phyloP scores from a whole-genome alignment of 1,140 invertebrate species.

The Aporrectodea caliginosa region DNA sequence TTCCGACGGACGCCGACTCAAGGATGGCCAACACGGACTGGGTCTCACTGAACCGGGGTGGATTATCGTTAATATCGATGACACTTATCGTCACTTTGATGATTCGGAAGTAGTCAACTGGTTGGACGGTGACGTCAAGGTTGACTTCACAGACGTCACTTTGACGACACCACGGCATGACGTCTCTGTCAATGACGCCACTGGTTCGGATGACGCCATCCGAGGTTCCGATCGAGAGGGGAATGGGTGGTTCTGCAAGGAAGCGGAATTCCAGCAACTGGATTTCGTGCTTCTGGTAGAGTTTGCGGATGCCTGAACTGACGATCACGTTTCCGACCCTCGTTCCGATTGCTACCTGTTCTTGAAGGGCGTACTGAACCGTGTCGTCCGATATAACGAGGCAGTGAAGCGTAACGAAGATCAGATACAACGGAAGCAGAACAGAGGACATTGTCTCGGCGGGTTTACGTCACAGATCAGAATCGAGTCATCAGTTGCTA shows the following conservation, averaged over 20 bases:
- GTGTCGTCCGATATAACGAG: not conserved
- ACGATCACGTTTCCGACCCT: constrained; percentile 27
- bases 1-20: constrained; percentile 38
- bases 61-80: constrained; percentile 48
- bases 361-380: constrained; percentile 23
- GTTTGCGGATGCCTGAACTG: constrained; percentile 3
- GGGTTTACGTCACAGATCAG: not conserved
- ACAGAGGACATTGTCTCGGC: not conserved
- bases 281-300: constrained; percentile 1
- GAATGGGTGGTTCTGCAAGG: not conserved
- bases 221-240: constrained; percentile 14
- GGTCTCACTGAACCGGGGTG: constrained; percentile 40
- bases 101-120: constrained; percentile 27
- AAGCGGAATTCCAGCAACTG: constrained; percentile 16
- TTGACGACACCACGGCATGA: constrained; percentile 13
- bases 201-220: constrained; percentile 17
- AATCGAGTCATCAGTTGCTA: not conserved
- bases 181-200: constrained; percentile 27
- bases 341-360: constrained; percentile 24
- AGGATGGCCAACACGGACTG: constrained; percentile 38
- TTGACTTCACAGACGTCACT: constrained; percentile 5
- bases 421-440: not conserved
- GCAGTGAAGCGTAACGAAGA: not conserved
- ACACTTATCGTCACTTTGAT: constrained; percentile 35
- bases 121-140: constrained; percentile 26